Percentiles rank a stretch among this genome's conserved stretches.
These are phyloP conservation scores for Hypercompe scribonia DNA, from an alignment of 2,888 invertebrate species.

Conservation along the genomic window DNA sequence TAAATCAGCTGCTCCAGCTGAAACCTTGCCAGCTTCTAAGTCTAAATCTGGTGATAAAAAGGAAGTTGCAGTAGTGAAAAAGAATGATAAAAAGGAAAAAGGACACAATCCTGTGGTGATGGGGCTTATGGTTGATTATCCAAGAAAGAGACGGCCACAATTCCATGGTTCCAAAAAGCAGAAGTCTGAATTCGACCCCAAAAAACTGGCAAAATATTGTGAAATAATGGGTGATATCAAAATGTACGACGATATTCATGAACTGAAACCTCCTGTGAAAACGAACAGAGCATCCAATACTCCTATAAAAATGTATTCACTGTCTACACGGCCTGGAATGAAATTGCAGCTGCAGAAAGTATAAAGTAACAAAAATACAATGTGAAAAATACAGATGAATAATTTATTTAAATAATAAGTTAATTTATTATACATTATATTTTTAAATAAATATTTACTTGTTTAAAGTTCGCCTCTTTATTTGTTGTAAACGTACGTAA, in stretches of 20 bases:
- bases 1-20: slow-evolving; percentile 6
- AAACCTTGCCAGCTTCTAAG: not conserved
- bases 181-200: slow-evolving; percentile 55
- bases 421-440: not conserved
- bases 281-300: slow-evolving; percentile 78
- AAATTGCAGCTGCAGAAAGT: not conserved
- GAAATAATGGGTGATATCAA: slow-evolving; percentile 74
- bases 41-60: not conserved
- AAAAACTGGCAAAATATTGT: slow-evolving; percentile 67
- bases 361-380: not conserved
- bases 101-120: slow-evolving; percentile 64
- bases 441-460: not conserved
- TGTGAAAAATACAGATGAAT: not conserved
- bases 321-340: slow-evolving; percentile 2
- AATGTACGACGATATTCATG: slow-evolving; percentile 68
- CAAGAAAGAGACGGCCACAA: slow-evolving; percentile 43
- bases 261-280: slow-evolving; percentile 60
- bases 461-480: not conserved
- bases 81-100: slow-evolving; percentile 41
- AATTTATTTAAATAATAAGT: slow-evolving; percentile 9
- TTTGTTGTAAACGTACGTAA: not conserved
- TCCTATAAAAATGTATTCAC: slow-evolving; percentile 40
- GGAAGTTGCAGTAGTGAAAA: slow-evolving; percentile 28
- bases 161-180: not conserved
- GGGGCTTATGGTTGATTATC: slow-evolving; percentile 64